Evolutionary conservation across 2,888 invertebrate species (phyloP), one percentile per base, ranked within the genome.

Genomic region (Liopterus haemorrhoidalis): DNA sequence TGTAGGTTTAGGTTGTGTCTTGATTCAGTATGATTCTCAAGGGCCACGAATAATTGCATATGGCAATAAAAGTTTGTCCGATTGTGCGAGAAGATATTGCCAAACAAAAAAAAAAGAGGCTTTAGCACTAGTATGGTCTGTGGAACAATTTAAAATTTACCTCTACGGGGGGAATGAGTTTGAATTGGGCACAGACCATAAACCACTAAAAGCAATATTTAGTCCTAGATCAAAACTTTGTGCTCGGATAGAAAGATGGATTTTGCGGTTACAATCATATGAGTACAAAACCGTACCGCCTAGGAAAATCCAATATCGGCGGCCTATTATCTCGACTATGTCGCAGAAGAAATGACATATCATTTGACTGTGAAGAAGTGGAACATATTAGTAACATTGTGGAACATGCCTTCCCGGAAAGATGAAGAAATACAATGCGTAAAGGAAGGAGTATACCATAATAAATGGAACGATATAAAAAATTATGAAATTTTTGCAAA

Each of bases 131-230:
- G 52, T 64, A 15, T 67, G 53, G 48, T 63, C 59, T 2, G 57
- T 63, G 8, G 56, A 59, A 37, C 53, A 55, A 40, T 69, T 68
- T 49, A 55, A 64, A 36, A 47, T 57, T n/a, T 67, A 60, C 43
- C 20, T 68, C 2, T 59, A 50, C 48, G 69, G 68, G 2, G n/a
- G n/a, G n/a, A 50, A 58, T 8, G 50, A 57, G 4, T 70, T 69
- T 48, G 62, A 61, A 1, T 51, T 62, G 3, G 40, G 57, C 0
- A 60, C 47, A 0, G 61, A 61, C 33, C 59, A 62, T 30, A 60
- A 60, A 21, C 66, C 70, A 0, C 49, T 71, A 3, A 61, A 63
- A 22, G 42, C 55, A 4, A 21, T 64, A 3, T 64, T 63, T 40
- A 46, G 57, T 0, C 41, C 49, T 8, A 44, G 30, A 18, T 61